Base-by-base conservation (phyloP, 2,113 vertebrate species). In the Rhizomys pruinosus region DNA sequence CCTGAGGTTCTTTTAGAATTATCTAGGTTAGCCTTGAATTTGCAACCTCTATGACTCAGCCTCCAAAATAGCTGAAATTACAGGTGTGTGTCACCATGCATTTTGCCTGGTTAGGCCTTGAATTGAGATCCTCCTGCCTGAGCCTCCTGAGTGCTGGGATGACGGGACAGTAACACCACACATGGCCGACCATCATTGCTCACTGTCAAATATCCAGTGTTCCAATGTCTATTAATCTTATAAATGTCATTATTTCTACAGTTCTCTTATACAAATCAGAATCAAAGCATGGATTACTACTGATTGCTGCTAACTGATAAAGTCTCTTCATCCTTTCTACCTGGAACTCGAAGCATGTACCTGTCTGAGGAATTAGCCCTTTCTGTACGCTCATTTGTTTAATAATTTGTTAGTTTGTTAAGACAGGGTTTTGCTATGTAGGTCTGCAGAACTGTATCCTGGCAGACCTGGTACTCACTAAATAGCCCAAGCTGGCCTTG, bases 151-250 rank as follows among this genome's bases (percentile, higher is more conserved):
- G 27, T 29, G n/a, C 37, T 64, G 7, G 59, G 25, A 64, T 64
- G 20, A 20, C 39, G 32, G 37, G 79, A 4, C 4, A 11, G 37
- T 12, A 25, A 32, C 12, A 52, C 17, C 22, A 19, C 6, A 34
- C 25, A 39, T 34, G 61, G 61, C 5, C 44, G 57, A 66, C 4
- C 9, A 78, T n/a, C 34, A 93, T 27, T 32, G 16, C 87, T 81
- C 69, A 76, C 39, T 42, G 84, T n/a, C 64, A 93, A 90, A 76
- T n/a, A 87, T 3, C n/a, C 37, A 79, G 71, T 52, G 25, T 52
- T 78, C 57, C 77, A 77, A 69, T 10, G 27, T 71, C 61, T 84
- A 88, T 34, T 73, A 52, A 87, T 71, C 81, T 93, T 34, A 82
- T 66, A 72, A 92, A 73, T n/a, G 37, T n/a, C 39, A 68, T 66